Evolutionary conservation across 2,797 vertebrate species (phyloP), one percentile per base, ranked within the genome.

Genomic region (Neosilurus hyrtlii): DNA sequence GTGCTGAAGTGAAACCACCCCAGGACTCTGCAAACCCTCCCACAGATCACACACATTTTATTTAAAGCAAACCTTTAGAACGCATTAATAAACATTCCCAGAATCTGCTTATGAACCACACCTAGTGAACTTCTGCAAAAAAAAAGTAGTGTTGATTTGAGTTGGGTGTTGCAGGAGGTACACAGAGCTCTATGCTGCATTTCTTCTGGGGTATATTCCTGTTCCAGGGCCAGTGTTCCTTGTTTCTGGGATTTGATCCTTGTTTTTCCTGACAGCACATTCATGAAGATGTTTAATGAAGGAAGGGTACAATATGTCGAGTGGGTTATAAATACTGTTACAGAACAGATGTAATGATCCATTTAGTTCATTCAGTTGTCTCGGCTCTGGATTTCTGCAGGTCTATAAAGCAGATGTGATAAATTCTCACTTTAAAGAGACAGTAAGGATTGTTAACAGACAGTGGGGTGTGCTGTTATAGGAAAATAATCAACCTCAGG

Each of bases 1-100:
- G 10, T 49, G 61, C 49, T 86, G 78, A 87, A 86, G 61, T 87
- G 86, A 86, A 89, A 87, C 85, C 82, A 82, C 70, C 75, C 20
- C 67, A 84, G 37, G 43, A 79, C 77, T 70, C 80, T 76, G 54
- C 82, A n/a, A 20, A 62, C 56, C 51, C 80, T 49, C 83, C 65
- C 52, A 63, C 83, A 71, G 72, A 26, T 59, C 61, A 20, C 43
- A 43, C 59, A 43, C 54, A 9, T 9, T 54, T 37, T 59, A 43
- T 43, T 61, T 59, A 59, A 20, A 22, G 54, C 54, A 22, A 30
- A 22, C 20, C 9, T 35, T 75, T 75, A 37, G 59, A 37, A 37
- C 10, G 8, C 20, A 59, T n/a, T 61, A 59, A 74, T 35, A 57
- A 11, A 4, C 18, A 35, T 1, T 26, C 24, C 18, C 20, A 30